Evolutionary conservation across 2,113 vertebrate species (phyloP).

Genomic region (Astur gentilis): DNA sequence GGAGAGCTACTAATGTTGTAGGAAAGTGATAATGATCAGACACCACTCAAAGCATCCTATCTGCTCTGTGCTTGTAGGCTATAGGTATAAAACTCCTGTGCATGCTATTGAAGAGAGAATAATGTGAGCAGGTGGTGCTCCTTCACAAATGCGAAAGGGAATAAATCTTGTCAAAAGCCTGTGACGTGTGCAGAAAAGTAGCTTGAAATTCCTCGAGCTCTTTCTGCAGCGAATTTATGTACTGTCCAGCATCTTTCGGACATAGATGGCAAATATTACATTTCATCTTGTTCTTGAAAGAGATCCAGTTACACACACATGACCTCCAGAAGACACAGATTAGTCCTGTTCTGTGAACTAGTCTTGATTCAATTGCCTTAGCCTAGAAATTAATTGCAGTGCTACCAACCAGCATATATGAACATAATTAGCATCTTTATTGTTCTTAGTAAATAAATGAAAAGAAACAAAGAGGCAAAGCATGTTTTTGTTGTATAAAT

Average conservation of each 20-base stretch:
- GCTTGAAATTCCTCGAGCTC: neutral
- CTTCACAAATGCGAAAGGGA: neutral
- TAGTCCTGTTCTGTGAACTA: neutral
- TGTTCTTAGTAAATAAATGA: constrained; percentile 39
- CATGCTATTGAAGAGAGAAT: neutral
- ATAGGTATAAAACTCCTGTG: neutral
- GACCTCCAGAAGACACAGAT: neutral
- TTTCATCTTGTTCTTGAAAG: neutral
- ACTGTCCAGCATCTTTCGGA: neutral
- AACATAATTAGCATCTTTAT: constrained; percentile 20
- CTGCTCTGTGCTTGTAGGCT: neutral
- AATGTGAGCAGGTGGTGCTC: neutral
- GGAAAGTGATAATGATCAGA: neutral
- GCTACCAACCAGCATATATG: neutral
- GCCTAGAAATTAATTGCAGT: neutral
- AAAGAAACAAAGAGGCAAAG: constrained; percentile 17
- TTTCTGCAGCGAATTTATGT: neutral
- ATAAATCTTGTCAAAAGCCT: neutral
- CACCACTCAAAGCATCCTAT: neutral
- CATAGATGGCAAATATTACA: neutral
- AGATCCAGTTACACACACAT: neutral
- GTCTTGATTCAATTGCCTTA: neutral
- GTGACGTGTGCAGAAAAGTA: neutral
- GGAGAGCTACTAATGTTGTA: neutral
- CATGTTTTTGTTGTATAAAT: neutral